Evolutionary conservation across 2,113 vertebrate species (phyloP), one percentile per base, ranked within the genome.

Genomic region (Vulpes lagopus): DNA sequence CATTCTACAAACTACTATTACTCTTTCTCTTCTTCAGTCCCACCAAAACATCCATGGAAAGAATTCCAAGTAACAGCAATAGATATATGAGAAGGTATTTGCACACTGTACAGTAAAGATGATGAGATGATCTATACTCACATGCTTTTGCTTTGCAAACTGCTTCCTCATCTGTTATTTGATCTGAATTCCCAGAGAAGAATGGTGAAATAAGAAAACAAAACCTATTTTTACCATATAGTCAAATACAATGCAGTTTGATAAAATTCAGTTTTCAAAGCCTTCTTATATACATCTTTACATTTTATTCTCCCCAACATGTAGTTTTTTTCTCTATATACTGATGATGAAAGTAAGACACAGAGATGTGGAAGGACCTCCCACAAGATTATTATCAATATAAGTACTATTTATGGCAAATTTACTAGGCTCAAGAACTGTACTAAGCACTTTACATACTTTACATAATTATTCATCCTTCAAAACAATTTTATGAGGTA

Each of bases 61-160:
- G 79, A 73, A 86, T 91, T 85, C n/a, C 83, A 86, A 65, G 57
- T 62, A 93, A 67, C 1, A 83, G 32, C 9, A 76, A n/a, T 49
- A 38, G 69, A 8, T 81, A 81, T 74, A 30, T 6, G 5, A 76
- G 20, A 89, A 81, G 32, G 55, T 57, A 79, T 15, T 51, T 89
- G 16, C 2, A 1, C 53, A 57, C n/a, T 69, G 3, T 76, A n/a
- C 12, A 86, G 27, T 49, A 74, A 94, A 30, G 25, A 51, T 86
- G 23, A 92, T 64, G 22, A 74, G 27, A 81, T 80, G 81, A 82
- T 71, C 32, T 89, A 92, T 16, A 93, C 65, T 91, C 67, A 85
- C 43, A 80, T 78, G 38, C 49, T 93, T 95, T 90, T 79, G 51
- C 80, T 88, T 88, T 80, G 57, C 35, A 93, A 91, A 93, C 67